Conservation (phyloP, 2,797 vertebrate genomes). For the Anguilla anguilla region DNA sequence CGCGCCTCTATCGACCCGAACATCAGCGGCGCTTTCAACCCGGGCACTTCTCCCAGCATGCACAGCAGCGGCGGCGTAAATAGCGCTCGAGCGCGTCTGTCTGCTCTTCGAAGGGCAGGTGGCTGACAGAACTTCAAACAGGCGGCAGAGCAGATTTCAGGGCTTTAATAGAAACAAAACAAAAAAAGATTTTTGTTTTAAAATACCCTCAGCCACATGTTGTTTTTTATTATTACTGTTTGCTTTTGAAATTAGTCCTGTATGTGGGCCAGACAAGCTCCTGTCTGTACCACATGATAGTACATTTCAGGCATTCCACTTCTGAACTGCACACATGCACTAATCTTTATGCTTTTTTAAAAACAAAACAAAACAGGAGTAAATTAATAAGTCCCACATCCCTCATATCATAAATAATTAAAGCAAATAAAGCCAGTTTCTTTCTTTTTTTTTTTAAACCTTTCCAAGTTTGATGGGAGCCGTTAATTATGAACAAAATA, state of each 20-base stretch:
- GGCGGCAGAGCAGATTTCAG: background rate
- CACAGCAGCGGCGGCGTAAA: background rate
- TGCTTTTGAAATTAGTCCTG: conserved; percentile 64
- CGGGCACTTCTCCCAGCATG: background rate
- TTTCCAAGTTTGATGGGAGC: conserved; percentile 28
- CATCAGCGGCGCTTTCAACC: background rate
- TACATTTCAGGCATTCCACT: background rate
- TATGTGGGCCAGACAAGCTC: conserved; percentile 38
- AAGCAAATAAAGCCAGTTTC: conserved; percentile 23
- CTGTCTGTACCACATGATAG: background rate
- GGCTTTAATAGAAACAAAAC: background rate
- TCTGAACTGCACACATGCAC: background rate
- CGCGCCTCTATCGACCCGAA: background rate
- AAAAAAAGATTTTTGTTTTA: conserved; percentile 51
- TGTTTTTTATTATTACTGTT: conserved; percentile 56
- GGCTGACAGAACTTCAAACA: background rate
- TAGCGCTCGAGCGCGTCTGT: background rate
- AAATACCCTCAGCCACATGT: conserved; percentile 52
- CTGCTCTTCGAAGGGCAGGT: conserved; percentile 1
- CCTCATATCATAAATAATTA: conserved; percentile 31
- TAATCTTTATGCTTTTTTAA: background rate
- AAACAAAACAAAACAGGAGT: conserved; percentile 48
- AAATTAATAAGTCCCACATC: conserved; percentile 59
- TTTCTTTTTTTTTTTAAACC: background rate
- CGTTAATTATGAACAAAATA: background rate